phyloP scores from a whole-genome alignment of 2,888 invertebrate genomes.

The Apamea monoglypha region DNA sequence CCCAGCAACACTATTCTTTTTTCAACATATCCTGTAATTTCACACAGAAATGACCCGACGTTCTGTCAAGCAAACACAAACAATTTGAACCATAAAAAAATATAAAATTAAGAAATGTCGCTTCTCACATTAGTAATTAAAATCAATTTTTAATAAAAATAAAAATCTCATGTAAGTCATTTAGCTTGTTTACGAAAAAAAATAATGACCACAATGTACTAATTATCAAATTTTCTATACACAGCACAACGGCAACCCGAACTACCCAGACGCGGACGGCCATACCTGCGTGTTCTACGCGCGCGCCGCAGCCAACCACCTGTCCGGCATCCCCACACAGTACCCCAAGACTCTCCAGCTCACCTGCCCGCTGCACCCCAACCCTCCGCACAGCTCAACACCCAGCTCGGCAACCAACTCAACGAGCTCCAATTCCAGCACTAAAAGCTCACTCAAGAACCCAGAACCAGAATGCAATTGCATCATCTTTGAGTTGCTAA shows the following conservation, averaged over 20 bases:
- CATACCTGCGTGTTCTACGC: slow-evolving; percentile 89
- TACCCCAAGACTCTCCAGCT: slow-evolving; percentile 83
- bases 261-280: slow-evolving; percentile 93
- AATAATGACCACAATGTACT: background rate
- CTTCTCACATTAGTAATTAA: too few relatives aligned
- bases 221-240: slow-evolving; percentile 23
- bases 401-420: slow-evolving; percentile 75
- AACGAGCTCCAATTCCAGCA: slow-evolving; percentile 78
- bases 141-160: too few relatives aligned
- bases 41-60: too few relatives aligned
- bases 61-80: too few relatives aligned
- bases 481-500: slow-evolving; percentile 85
- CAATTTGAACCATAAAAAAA: too few relatives aligned
- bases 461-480: slow-evolving; percentile 88
- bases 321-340: slow-evolving; percentile 85
- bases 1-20: too few relatives aligned
- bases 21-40: too few relatives aligned
- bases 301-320: slow-evolving; percentile 88
- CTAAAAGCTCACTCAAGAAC: slow-evolving; percentile 77
- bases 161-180: too few relatives aligned
- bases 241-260: slow-evolving; percentile 98
- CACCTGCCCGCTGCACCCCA: slow-evolving; percentile 84
- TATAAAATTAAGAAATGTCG: too few relatives aligned
- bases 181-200: background rate
- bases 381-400: slow-evolving; percentile 71